Evolutionary conservation across 2,888 invertebrate species (phyloP), one percentile per base, ranked within the genome.

Genomic region (Unio pictorum): DNA sequence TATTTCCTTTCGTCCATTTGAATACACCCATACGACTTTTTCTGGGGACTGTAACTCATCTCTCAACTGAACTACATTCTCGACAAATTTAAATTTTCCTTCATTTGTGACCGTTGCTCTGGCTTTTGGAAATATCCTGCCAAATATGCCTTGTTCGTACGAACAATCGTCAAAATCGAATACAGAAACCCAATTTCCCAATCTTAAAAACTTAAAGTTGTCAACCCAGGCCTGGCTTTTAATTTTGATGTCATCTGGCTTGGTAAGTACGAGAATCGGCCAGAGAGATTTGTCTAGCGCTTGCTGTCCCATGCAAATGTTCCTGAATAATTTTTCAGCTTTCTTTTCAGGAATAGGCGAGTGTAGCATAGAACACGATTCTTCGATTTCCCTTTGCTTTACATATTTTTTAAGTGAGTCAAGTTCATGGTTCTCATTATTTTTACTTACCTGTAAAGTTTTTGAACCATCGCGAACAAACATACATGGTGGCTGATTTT

Each of bases 101-200:
- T 45, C 45, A 45, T 45, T 45, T 15, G 45, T 45, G 0, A 45
- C 45, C 3, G 45, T 45, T 45, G 45, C 3, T 45, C 15, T 45
- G 1, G 15, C 45, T 45, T 45, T 15, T 0, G 45, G 45, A 45
- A 45, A 45, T 45, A 45, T 45, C 3, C 0, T 11, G 3, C 45
- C 23, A 57, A 68, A 62, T 11, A 72, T 20, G 5, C 72, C 72
- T 18, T 64, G 55, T 26, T 34, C 64, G 23, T 66, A 55, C 15
- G 72, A 68, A 18, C 15, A 18, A 23, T 68, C 65, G 30, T 68
- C 63, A 63, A 72, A 72, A 63, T 68, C 72, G 55, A 71, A 71
- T 6, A 71, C 56, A 23, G 55, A 28, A n/a, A 58, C 26, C 58
- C 67, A 67, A 17, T 68, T 17, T 15, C 68, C 63, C 3, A 34